Evolutionary conservation across 2,888 invertebrate species (phyloP), one percentile per base, ranked within the genome.

Genomic region (Synanthedon myopaeformis): DNA sequence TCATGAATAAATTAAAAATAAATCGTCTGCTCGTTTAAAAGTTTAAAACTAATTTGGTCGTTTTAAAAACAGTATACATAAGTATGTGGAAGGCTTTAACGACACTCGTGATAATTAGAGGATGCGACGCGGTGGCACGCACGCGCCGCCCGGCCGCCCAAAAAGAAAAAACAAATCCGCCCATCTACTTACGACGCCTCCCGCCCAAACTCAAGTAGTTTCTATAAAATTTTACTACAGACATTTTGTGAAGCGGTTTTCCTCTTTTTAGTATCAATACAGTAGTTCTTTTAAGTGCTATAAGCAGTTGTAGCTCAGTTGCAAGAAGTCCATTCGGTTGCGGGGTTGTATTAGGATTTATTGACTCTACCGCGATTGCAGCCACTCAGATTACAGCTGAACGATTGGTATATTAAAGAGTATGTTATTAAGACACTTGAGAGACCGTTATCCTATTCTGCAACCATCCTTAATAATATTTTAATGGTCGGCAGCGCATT

Each of bases 121-220:
- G 54, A 53, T 52, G 65, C 62, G 65, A 76, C 61, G 70, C 72
- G 58, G 57, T 54, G 62, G 67, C 73, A 76, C 74, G 70, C 73
- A 71, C 69, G 65, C 61, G 56, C 53, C 52, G 51, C 52, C 54
- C 19, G 17, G 23, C 49, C 49, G 23, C 17, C 17, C 58, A 49
- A 58, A 63, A 61, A 50, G 35, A 63, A 66, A 66, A 67, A 69
- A 63, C 49, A 49, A 49, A 49, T 19, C 49, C 49, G 49, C 49
- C 49, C 60, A 62, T 63, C 64, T 60, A 62, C 62, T 61, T 63
- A 58, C 56, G 58, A 53, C 56, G 57, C 57, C 59, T 55, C 58
- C 63, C 61, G 60, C 64, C 62, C 66, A 60, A 59, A 57, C 45
- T 45, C 45, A 45, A 45, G 45, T 45, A 45, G 45, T 12, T 45